phyloP scores from a whole-genome alignment of 2,797 vertebrate species.

The Sebastes vulpes region DNA sequence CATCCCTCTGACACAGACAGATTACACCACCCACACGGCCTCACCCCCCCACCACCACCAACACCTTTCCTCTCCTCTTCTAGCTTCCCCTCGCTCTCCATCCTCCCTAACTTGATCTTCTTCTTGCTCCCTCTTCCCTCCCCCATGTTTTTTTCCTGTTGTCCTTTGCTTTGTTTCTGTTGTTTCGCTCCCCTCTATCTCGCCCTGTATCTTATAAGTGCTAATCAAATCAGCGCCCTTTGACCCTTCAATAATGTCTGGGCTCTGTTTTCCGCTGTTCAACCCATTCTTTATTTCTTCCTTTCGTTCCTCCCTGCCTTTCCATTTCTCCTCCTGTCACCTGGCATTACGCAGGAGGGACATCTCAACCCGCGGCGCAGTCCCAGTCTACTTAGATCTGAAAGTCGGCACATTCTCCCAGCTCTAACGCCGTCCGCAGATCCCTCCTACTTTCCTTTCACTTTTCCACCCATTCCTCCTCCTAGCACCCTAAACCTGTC shows the following conservation, averaged over 20 bases:
- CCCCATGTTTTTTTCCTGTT: neutral
- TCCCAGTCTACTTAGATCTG: conserved; percentile 37
- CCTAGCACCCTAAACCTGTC: conserved; percentile 68
- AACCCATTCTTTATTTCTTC: conserved; percentile 24
- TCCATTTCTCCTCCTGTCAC: conserved; percentile 69
- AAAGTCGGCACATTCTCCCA: conserved; percentile 31
- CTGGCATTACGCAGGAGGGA: conserved; percentile 62
- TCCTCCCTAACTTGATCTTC: conserved; percentile 65
- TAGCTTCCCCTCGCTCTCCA: conserved; percentile 36
- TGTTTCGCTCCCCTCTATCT: neutral
- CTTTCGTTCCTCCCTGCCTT: conserved; percentile 26
- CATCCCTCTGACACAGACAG: conserved; percentile 84
- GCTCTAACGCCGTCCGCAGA: conserved; percentile 8
- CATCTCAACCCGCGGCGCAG: conserved; percentile 44
- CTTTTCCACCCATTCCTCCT: conserved; percentile 58
- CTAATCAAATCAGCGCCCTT: conserved; percentile 75
- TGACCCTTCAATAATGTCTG: conserved; percentile 53
- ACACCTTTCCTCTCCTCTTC: conserved; percentile 45
- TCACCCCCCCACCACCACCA: neutral
- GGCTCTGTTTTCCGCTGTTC: conserved; percentile 42
- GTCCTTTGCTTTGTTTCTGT: conserved; percentile 40
- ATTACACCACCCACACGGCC: conserved; percentile 73
- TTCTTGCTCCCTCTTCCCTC: conserved; percentile 1
- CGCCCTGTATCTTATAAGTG: conserved; percentile 24
- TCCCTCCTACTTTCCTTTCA: conserved; percentile 44